Evolutionary conservation across 2,113 vertebrate species (phyloP), one percentile per base, ranked within the genome.

Genomic region (Sitta europaea): DNA sequence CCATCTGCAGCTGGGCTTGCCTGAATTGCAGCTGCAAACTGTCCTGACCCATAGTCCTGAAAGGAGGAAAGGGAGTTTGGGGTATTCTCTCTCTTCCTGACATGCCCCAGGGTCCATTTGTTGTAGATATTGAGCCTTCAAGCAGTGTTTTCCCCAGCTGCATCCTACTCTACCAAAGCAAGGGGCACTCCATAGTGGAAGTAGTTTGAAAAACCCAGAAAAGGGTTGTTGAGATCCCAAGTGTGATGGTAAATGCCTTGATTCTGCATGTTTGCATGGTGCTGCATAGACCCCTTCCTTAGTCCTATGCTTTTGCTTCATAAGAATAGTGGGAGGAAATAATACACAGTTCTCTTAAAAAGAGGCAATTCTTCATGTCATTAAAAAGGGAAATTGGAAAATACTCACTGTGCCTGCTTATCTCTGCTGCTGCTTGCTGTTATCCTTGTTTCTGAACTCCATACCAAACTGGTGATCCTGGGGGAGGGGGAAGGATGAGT

Each of bases 361-460:
- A 11, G 40, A 59, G 14, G 2, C 14, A 48, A 33, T 91, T 91
- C 36, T 94, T 93, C 18, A 2, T 74, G 36, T 66, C 5, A 1
- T 80, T 75, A 94, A 25, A 84, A 63, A 67, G 31, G n/a, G 36
- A 94, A 86, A 89, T 88, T 10, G 13, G 75, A 84, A 77, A 61
- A 55, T 53, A 20, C 20, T 43, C 47, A 22, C 43, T 86, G 72
- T 35, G 7, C 20, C 17, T 1, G 1, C 58, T 73, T 86, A 35
- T 22, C 61, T 67, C 6, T 7, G 66, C 19, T 70, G 54, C 55
- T 96, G 38, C 59, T 83, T 86, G 62, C 86, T 92, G 38, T 55
- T 90, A 11, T n/a, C 35, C 74, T 88, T 76, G 53, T 73, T 88
- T 83, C 86, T 63, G 57, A 88, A 42, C 65, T 81, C 84, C 86